Percentiles rank a stretch among this genome's conserved stretches.
These are phyloP conservation scores for Eupelmus urozonus DNA, from an alignment of 2,888 invertebrate genomes.

Conservation along the genomic window DNA sequence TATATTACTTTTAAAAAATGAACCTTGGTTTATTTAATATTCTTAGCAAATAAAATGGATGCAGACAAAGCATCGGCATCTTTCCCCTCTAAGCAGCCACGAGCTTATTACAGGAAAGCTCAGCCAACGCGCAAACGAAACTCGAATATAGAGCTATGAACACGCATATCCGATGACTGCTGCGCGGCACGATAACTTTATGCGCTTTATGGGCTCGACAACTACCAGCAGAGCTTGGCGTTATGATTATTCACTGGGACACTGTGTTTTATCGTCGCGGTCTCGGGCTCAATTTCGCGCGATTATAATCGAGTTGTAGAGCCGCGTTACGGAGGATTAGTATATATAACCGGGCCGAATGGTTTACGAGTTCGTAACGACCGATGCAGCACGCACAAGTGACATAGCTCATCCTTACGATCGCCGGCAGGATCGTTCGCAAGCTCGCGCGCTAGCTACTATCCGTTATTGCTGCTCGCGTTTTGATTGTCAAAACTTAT, in stretches of 20 bases:
- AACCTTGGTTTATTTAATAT: too few relatives aligned
- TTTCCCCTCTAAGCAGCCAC: too few relatives aligned
- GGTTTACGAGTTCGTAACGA: constrained; percentile 59
- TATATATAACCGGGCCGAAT: constrained; percentile 30
- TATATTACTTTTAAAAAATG: too few relatives aligned
- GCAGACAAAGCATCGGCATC: too few relatives aligned
- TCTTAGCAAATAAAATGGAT: too few relatives aligned
- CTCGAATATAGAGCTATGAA: too few relatives aligned
- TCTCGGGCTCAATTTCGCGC: constrained; percentile 56
- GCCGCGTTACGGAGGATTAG: constrained; percentile 9
- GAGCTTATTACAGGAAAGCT: too few relatives aligned
- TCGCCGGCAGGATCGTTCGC: background rate
- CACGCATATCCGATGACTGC: too few relatives aligned
- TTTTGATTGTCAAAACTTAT: background rate
- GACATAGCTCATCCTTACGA: constrained; percentile 45
- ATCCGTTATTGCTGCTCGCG: too few relatives aligned
- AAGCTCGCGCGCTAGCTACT: too few relatives aligned
- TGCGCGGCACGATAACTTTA: constrained; percentile 30
- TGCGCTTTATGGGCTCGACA: constrained; percentile 71
- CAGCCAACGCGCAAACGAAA: too few relatives aligned
- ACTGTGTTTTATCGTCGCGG: constrained; percentile 75
- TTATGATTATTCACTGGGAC: constrained; percentile 77
- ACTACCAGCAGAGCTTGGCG: constrained; percentile 65
- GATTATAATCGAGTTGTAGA: constrained; percentile 52
- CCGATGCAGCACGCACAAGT: constrained; percentile 58